Percentiles rank a stretch among this genome's conserved stretches.
Conservation (phyloP, 2,797 vertebrate genomes). For the Vespertilio murinus region DNA sequence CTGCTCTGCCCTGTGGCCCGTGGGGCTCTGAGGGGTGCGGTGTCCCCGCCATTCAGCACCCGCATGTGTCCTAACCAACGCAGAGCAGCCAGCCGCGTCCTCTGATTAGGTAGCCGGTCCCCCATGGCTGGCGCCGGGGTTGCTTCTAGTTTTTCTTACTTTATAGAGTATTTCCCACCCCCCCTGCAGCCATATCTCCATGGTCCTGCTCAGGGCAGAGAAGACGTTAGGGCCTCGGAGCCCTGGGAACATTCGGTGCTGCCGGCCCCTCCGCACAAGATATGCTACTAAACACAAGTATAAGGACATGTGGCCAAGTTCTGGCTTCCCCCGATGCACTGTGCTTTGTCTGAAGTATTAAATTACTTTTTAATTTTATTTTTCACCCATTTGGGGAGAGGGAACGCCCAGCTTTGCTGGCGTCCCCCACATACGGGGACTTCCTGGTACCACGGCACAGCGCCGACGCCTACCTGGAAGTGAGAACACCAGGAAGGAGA, state of each 20-base stretch:
- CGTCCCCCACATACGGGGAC: neutral
- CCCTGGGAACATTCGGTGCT: neutral
- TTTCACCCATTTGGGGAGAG: neutral
- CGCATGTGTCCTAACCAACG: neutral
- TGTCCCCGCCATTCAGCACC: neutral
- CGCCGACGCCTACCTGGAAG: neutral
- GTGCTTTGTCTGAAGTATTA: neutral
- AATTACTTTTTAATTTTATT: neutral
- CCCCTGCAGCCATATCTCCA: neutral
- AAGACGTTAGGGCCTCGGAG: neutral
- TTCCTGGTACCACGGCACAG: neutral
- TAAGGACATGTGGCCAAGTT: neutral
- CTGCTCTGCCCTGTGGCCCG: neutral
- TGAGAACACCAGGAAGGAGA: neutral
- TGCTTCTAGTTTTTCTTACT: neutral
- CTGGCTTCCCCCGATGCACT: neutral
- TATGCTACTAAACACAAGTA: neutral
- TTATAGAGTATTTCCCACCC: neutral
- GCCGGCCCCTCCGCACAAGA: neutral
- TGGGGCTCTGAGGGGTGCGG: neutral
- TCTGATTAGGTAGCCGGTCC: neutral
- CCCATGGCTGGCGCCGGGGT: accelerated
- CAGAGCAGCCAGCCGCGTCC: neutral
- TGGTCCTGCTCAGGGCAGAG: neutral
- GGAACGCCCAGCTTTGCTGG: no score